These are phyloP conservation scores for Alosa sapidissima DNA, from an alignment of 2,797 vertebrate genomes.

Conservation along the genomic window DNA sequence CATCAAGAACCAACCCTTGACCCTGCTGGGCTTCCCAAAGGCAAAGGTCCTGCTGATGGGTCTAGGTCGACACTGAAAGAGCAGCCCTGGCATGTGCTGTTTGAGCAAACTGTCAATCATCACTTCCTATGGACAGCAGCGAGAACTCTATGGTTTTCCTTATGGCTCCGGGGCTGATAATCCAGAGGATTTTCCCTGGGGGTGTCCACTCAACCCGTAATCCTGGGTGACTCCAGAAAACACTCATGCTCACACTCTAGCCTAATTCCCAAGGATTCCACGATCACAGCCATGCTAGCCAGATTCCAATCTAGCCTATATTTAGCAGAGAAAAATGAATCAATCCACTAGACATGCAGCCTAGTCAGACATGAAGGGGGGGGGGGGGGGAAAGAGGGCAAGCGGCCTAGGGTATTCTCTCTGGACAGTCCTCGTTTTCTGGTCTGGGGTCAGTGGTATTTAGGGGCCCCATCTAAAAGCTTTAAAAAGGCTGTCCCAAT, in stretches of 20 bases:
- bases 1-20: neutral
- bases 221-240: neutral
- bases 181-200: conserved; percentile 10
- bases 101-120: neutral
- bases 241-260: neutral
- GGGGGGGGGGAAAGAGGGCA: conserved; percentile 27
- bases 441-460: conserved; percentile 9
- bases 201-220: neutral
- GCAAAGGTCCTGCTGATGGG: neutral
- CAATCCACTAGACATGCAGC: neutral
- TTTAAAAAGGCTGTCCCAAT: conserved; percentile 24
- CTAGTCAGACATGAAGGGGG: neutral
- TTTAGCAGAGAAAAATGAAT: conserved; percentile 4
- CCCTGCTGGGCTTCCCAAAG: neutral
- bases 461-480: conserved; percentile 25
- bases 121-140: neutral
- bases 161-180: neutral
- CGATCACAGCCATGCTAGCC: neutral
- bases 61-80: neutral
- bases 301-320: conserved; percentile 27
- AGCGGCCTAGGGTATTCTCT: conserved; percentile 42
- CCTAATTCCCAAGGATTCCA: conserved; percentile 18
- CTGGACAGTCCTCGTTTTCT: conserved; percentile 45
- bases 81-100: neutral
- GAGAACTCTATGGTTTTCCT: neutral